Evolutionary conservation across 2,113 vertebrate species (phyloP).

Genomic region (Chaetura pelagica): DNA sequence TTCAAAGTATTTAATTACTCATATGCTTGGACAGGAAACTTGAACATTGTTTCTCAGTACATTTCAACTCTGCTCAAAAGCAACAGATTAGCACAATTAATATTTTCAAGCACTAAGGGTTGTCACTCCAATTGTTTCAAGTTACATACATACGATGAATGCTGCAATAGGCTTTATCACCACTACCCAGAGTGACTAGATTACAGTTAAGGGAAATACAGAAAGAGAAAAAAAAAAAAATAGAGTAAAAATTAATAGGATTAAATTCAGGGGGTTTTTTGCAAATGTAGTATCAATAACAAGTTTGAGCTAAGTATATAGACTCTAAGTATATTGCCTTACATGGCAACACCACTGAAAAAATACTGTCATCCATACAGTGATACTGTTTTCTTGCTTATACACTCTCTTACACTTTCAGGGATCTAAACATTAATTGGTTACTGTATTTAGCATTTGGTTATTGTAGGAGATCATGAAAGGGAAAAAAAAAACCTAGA

Average conservation of each 20-base stretch:
- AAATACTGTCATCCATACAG: background rate
- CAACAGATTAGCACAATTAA: background rate
- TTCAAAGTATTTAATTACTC: background rate
- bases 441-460: background rate
- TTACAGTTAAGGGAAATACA: background rate
- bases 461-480: background rate
- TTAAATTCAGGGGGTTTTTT: background rate
- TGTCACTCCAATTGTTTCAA: background rate
- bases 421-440: background rate
- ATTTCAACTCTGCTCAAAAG: background rate
- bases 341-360: background rate
- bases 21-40: background rate
- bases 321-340: background rate
- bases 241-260: background rate
- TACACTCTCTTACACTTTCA: background rate
- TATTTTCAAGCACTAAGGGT: background rate
- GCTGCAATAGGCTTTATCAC: background rate
- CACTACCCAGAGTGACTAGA: background rate
- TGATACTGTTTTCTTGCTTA: background rate
- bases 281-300: background rate
- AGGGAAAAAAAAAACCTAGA: background rate
- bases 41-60: background rate
- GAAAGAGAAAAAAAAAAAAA: background rate
- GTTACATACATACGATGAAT: background rate
- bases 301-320: background rate